Conservation (phyloP, 2,113 vertebrate species). For the Strigops habroptila region DNA sequence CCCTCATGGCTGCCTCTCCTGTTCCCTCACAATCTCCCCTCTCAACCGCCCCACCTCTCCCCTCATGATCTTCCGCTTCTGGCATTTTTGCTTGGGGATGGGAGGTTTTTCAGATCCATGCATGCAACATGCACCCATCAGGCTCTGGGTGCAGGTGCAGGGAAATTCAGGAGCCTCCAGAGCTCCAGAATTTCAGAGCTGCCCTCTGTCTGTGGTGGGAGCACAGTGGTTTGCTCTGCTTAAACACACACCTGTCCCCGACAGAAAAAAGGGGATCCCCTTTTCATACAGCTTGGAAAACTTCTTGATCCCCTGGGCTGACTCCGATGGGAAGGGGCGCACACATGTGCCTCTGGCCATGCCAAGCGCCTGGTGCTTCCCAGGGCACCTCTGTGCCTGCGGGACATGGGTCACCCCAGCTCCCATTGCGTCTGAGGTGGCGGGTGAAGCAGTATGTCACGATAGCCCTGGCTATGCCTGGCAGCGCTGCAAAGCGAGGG, state of each 20-base stretch:
- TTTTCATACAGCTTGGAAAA: neutral
- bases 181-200: neutral
- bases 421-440: slow-evolving; percentile 10
- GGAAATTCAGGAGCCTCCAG: neutral
- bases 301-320: neutral
- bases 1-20: too few species aligned
- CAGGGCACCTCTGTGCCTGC: neutral
- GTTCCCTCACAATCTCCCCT: too few species aligned
- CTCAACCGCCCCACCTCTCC: neutral
- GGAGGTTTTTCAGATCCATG: neutral
- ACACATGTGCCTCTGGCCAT: fast-evolving
- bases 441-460: slow-evolving; percentile 31
- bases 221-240: fast-evolving
- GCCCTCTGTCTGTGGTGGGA: neutral
- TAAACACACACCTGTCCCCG: fast-evolving
- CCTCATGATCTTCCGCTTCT: neutral
- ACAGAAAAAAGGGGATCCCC: neutral
- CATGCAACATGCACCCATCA: fast-evolving
- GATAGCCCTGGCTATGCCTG: slow-evolving; percentile 34
- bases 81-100: neutral
- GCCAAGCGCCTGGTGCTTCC: neutral
- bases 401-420: neutral
- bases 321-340: fast-evolving
- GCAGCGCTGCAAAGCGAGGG: slow-evolving; percentile 50
- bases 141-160: fast-evolving